Evolutionary conservation across 2,797 vertebrate genomes (phyloP), one percentile per base, ranked within the genome.

Genomic region (Basileuterus tristriatus): DNA sequence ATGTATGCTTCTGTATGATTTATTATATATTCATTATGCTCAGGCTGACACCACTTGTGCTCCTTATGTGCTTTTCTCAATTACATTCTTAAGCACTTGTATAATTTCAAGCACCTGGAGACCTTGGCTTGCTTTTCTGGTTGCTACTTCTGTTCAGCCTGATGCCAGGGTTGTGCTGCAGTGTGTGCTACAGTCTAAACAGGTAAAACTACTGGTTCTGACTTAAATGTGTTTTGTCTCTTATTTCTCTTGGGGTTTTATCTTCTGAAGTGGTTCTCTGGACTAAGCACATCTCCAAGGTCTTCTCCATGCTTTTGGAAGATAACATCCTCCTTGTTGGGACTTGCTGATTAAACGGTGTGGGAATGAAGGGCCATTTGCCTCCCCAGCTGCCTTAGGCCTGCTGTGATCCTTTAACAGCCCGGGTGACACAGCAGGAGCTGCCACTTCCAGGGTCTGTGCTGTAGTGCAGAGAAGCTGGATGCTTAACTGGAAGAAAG

Each of bases 251-350:
- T 82, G 32, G 19, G 7, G 1, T 71, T 93, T 94, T 92, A 64
- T 88, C 87, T 93, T 82, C 63, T 29, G 60, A 37, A 44, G n/a
- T 6, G 8, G 36, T 70, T 90, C 71, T 89, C 86, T 71, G 59
- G 68, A 68, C 49, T 47, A 50, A 76, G 15, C 4, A 2, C 76
- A 41, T 69, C 83, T 94, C 47, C 70, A 55, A 91, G 83, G 55
- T 67, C 83, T 96, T 90, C 93, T 81, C 87, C 29, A 10, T 30
- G 60, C 29, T 55, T 94, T 81, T 75, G 71, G 83, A 86, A 91
- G 92, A 93, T 91, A 96, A 90, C 47, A 56, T 75, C 74, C 58
- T 3, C 75, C 94, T 69, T 93, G 93, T 71, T 78, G 80, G 76
- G 90, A 85, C 91, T 93, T 92, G 91, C 53, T 64, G 50, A 55